phyloP scores from a whole-genome alignment of 2,888 invertebrate species.

The Hecatera dysodea region DNA sequence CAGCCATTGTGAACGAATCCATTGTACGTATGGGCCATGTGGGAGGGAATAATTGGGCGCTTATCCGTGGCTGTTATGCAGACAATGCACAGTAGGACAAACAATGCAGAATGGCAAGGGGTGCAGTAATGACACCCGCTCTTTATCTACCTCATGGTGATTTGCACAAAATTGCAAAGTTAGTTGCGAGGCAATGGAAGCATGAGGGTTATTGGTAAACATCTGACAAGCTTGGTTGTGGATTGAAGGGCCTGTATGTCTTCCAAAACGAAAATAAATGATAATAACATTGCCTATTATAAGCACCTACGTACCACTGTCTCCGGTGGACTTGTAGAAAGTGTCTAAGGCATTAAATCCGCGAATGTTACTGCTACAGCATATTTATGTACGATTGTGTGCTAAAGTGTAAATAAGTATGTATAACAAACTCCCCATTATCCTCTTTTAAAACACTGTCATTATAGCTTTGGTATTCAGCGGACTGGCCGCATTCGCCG shows the following conservation, averaged over 20 bases:
- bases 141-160: conserved; percentile 26
- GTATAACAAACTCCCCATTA: too few species aligned
- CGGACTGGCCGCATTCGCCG: background rate
- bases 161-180: conserved; percentile 45
- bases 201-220: background rate
- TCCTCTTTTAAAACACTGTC: background rate
- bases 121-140: conserved; percentile 42
- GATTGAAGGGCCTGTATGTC: background rate
- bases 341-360: too few species aligned
- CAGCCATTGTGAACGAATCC: conserved; percentile 49
- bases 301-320: too few species aligned
- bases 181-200: background rate
- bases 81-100: conserved; percentile 53
- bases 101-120: conserved; percentile 50
- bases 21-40: conserved; percentile 48
- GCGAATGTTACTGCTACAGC: too few species aligned
- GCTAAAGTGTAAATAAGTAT: too few species aligned
- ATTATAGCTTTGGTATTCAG: background rate
- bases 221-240: background rate
- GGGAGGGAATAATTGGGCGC: conserved; percentile 59
- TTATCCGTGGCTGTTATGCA: conserved; percentile 55
- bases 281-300: too few species aligned
- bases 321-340: too few species aligned
- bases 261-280: background rate
- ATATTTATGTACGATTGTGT: too few species aligned